Evolutionary conservation across 2,888 invertebrate species (phyloP).

Genomic region (Hirtodrosophila duncani): DNA sequence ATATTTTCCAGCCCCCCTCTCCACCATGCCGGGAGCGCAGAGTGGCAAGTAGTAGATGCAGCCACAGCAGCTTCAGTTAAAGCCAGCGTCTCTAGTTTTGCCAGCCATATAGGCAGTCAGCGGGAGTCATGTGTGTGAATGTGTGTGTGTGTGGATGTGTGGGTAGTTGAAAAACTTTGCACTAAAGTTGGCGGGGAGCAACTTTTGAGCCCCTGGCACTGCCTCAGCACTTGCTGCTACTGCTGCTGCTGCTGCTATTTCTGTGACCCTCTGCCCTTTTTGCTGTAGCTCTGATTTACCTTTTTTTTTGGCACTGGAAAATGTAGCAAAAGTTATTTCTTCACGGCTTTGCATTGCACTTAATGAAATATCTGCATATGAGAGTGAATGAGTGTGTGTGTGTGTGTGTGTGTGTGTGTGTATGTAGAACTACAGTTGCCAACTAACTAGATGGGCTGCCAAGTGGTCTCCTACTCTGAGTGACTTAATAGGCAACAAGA

Average conservation of each 20-base stretch:
- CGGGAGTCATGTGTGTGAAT: slow-evolving; percentile 23
- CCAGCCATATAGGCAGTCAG: too few relatives aligned
- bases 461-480: slow-evolving; percentile 35
- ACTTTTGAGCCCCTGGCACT: background rate
- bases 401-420: slow-evolving; percentile 2
- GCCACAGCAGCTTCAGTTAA: too few relatives aligned
- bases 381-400: slow-evolving; percentile 6
- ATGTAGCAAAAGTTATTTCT: slow-evolving; percentile 70
- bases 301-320: slow-evolving; percentile 42
- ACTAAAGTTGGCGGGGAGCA: slow-evolving; percentile 39
- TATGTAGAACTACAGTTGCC: slow-evolving; percentile 20
- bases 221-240: background rate
- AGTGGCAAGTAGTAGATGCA: slow-evolving; percentile 20
- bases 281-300: slow-evolving; percentile 12
- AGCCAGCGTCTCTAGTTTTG: too few relatives aligned
- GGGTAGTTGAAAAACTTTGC: slow-evolving; percentile 62
- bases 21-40: slow-evolving; percentile 1
- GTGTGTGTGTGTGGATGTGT: slow-evolving; percentile 30
- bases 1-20: slow-evolving; percentile 49
- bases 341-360: slow-evolving; percentile 57
- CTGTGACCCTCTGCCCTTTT: slow-evolving; percentile 33
- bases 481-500: slow-evolving; percentile 37
- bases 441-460: slow-evolving; percentile 7
- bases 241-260: slow-evolving; percentile 33
- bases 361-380: slow-evolving; percentile 41